A percentile compares a stretch with the other conserved stretches of the same genome.
phyloP scores from a whole-genome alignment of 2,888 invertebrate species.

The Himalopsyche tibetana region DNA sequence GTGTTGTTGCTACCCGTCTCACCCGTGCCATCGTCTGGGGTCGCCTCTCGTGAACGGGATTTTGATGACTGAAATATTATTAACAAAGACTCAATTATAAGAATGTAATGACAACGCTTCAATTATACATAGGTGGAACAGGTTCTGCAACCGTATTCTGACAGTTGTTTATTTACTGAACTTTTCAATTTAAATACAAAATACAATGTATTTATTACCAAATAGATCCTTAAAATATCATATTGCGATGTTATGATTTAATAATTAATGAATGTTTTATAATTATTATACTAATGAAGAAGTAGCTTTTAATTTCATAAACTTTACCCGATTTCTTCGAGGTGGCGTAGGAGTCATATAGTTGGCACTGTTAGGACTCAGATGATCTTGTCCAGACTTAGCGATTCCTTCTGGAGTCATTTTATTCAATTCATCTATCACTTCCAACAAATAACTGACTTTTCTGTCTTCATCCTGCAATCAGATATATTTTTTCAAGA shows the following conservation, averaged over 20 bases:
- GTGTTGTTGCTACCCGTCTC: constrained; percentile 70
- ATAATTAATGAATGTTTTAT: too few species aligned
- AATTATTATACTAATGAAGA: too few species aligned
- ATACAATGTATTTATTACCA: too few species aligned
- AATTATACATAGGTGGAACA: too few species aligned
- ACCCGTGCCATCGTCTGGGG: constrained; percentile 76
- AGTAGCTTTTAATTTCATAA: constrained; percentile 36
- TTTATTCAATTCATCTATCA: constrained; percentile 87
- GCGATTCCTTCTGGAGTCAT: constrained; percentile 83
- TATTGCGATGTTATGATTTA: too few species aligned
- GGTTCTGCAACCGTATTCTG: not conserved
- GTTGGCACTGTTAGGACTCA: constrained; percentile 73
- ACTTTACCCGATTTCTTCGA: constrained; percentile 79
- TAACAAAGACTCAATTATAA: constrained; percentile 47
- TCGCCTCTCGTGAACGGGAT: constrained; percentile 81
- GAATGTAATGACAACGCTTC: not conserved
- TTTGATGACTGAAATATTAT: constrained; percentile 77
- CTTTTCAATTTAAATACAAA: too few species aligned
- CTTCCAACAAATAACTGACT: constrained; percentile 84
- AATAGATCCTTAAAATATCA: too few species aligned
- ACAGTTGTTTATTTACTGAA: too few species aligned
- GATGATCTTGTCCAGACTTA: constrained; percentile 70
- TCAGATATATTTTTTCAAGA: constrained; percentile 71
- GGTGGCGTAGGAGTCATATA: constrained; percentile 83
- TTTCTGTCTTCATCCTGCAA: constrained; percentile 83